phyloP scores from a whole-genome alignment of 1,140 invertebrate genomes.

The Procambarus virginalis region DNA sequence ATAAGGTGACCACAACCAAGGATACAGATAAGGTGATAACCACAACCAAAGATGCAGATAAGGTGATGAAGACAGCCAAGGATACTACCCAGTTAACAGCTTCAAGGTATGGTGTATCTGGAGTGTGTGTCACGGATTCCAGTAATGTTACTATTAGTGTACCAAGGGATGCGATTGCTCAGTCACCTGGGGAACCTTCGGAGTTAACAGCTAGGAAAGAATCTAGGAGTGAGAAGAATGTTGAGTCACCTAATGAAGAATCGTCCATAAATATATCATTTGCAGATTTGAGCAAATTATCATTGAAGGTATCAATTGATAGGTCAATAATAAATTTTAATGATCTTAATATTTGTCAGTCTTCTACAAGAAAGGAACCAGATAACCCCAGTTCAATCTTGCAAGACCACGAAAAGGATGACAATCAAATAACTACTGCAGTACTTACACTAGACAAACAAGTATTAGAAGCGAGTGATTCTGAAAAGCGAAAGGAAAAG shows the following conservation, averaged over 20 bases:
- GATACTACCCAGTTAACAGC: not conserved
- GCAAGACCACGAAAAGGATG: too few species aligned
- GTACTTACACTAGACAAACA: too few species aligned
- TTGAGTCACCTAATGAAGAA: not conserved
- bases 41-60: too few species aligned
- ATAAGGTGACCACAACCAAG: not conserved
- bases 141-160: not conserved
- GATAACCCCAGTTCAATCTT: too few species aligned
- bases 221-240: not conserved
- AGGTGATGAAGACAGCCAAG: too few species aligned
- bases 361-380: too few species aligned
- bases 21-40: not conserved
- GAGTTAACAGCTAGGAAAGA: not conserved
- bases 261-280: too few species aligned
- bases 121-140: not conserved
- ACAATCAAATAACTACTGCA: too few species aligned
- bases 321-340: slow-evolving; percentile 7
- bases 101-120: not conserved
- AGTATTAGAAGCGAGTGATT: too few species aligned
- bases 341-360: not conserved
- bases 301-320: slow-evolving; percentile 20
- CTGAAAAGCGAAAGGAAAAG: too few species aligned
- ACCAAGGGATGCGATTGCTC: not conserved
- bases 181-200: not conserved
- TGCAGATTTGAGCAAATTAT: not conserved